Evolutionary conservation across 37 sponge, comb jelly and placozoan genomes (phyloP), one percentile per base, ranked within the genome.

Genomic region (Chondrilla cf. caribensis): DNA sequence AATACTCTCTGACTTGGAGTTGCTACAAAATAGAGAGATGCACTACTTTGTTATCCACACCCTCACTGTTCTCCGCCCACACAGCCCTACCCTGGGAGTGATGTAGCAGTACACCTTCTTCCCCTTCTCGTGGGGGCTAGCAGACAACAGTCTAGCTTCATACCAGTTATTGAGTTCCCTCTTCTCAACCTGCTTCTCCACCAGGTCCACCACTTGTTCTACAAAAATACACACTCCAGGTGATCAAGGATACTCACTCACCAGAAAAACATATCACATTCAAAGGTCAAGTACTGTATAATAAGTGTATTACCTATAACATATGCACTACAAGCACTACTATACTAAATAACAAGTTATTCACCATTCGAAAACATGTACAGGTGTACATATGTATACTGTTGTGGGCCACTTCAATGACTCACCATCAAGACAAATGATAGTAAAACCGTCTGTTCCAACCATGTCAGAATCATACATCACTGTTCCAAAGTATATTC

Each of bases 21-120:
- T 94, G 95, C 94, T 93, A 64, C 6, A 78, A 14, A 58, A 64
- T 35, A 66, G 15, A 58, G 54, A 5, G 55, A 17, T 9, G 15
- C 1, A 7, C 0, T 1, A 51, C 15, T 25, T 29, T 14, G 25
- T n/a, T 59, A 38, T 35, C 81, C 58, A n/a, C 36, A 80, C n/a
- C 8, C 37, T n/a, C n/a, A n/a, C n/a, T n/a, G n/a, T n/a, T n/a
- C n/a, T n/a, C n/a, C n/a, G n/a, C n/a, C n/a, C n/a, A n/a, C n/a
- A n/a, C n/a, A 3, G 19, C 15, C 44, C 59, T 57, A 92, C 92
- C 79, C 83, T 81, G 17, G 94, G 90, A 14, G 90, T 84, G 47
- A 89, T 77, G 77, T 93, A 93, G 44, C 90, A 89, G 79, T 87
- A 93, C 60, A 93, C 94, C 36, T 65, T 89, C 80, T 81, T 93